Conservation (phyloP, 1,140 invertebrate species). For the Drosophila athabasca region DNA sequence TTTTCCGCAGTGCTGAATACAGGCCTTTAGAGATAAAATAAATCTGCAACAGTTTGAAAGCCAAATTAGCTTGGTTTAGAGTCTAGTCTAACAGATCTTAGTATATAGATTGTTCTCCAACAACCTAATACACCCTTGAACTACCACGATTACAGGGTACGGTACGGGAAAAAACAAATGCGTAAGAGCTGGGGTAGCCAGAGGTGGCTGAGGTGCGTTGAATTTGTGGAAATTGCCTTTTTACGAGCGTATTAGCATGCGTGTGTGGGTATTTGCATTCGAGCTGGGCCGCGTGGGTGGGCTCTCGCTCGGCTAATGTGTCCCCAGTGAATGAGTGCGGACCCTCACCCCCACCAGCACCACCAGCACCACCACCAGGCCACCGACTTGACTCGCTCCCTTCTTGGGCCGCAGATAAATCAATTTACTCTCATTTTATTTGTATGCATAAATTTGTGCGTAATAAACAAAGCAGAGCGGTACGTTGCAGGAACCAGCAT, state of each 20-base stretch:
- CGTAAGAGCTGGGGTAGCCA: conserved; percentile 4
- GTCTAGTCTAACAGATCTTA: no score
- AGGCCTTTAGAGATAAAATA: no score
- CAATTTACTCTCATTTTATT: conserved; percentile 81
- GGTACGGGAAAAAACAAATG: conserved; percentile 39
- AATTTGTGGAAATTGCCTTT: conserved; percentile 81
- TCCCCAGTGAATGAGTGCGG: conserved; percentile 70
- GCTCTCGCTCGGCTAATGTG: conserved; percentile 64
- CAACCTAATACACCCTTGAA: neutral
- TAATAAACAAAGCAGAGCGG: conserved; percentile 9
- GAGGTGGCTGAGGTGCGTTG: conserved; percentile 57
- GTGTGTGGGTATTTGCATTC: conserved; percentile 65
- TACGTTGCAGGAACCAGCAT: conserved; percentile 17
- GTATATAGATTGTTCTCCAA: neutral
- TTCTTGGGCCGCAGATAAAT: conserved; percentile 67
- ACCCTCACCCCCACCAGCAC: no score
- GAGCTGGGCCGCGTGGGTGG: conserved; percentile 22
- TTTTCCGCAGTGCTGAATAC: no score
- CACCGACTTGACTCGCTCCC: conserved; percentile 1
- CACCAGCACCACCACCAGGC: conserved; percentile 9
- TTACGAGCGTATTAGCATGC: conserved; percentile 79
- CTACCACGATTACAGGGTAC: no score
- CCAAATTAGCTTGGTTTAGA: no score
- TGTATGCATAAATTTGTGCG: conserved; percentile 74
- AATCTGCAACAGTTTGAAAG: no score